These are phyloP conservation scores for Gymnarchus niloticus DNA, from an alignment of 2,113 vertebrate genomes.

Conservation along the genomic window DNA sequence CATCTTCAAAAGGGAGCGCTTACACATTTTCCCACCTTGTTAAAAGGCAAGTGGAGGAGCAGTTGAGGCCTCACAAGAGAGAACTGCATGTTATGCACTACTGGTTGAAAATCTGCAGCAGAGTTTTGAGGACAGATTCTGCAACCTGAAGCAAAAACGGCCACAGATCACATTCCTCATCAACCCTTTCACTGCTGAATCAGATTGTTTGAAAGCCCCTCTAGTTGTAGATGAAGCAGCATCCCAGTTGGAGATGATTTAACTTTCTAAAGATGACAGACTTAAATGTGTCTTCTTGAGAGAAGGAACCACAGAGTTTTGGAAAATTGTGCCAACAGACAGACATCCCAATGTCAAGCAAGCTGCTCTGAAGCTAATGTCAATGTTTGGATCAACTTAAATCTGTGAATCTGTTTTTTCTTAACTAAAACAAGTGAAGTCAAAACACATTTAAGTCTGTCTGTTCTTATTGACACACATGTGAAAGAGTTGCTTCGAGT, in stretches of 20 bases:
- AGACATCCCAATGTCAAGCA: conserved; percentile 11
- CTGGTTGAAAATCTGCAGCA: not conserved
- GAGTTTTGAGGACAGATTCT: not conserved
- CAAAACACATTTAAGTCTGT: conserved; percentile 33
- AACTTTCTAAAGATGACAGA: not conserved
- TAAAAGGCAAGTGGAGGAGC: not conserved
- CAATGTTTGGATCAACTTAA: conserved; percentile 29
- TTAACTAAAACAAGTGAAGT: conserved; percentile 32
- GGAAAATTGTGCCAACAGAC: conserved; percentile 17
- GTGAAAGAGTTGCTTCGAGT: conserved; percentile 37
- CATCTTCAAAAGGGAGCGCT: conserved; percentile 14
- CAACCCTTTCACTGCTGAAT: conserved; percentile 22
- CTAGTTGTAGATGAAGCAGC: conserved; percentile 22
- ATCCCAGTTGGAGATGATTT: conserved; percentile 14
- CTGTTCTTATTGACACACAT: conserved; percentile 35
- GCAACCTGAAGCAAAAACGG: not conserved
- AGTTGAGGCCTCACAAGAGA: not conserved
- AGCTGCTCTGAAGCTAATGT: conserved; percentile 16
- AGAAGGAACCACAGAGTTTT: conserved; percentile 18
- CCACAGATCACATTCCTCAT: conserved; percentile 5
- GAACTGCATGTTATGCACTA: not conserved
- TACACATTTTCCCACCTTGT: not conserved
- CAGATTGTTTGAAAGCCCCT: conserved; percentile 23
- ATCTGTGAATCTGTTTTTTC: conserved; percentile 33
- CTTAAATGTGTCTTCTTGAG: conserved; percentile 3